These are phyloP conservation scores for Beris chalybata DNA, from an alignment of 2,888 invertebrate species.

Conservation along the genomic window DNA sequence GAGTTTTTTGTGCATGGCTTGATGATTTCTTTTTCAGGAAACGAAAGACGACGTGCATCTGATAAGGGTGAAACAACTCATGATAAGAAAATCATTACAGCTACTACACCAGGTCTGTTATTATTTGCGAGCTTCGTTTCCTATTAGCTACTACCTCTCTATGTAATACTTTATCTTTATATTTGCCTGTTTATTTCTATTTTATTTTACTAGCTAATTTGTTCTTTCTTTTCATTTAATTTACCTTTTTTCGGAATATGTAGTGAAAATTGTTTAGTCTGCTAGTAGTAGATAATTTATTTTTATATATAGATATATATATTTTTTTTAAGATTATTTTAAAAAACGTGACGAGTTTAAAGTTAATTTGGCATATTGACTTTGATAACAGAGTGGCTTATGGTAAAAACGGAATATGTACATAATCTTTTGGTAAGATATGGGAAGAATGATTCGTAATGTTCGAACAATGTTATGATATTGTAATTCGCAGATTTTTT, in stretches of 20 bases:
- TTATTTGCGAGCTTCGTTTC: constrained; percentile 41
- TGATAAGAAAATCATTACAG: constrained; percentile 57
- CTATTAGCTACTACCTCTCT: constrained; percentile 5
- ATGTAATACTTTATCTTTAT: constrained; percentile 15
- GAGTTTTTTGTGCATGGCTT: constrained; percentile 55
- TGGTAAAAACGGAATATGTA: too few species aligned
- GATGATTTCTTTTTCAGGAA: constrained; percentile 56
- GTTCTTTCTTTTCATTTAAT: constrained; percentile 24
- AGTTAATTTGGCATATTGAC: too few species aligned
- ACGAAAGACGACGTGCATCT: constrained; percentile 56
- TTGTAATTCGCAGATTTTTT: too few species aligned
- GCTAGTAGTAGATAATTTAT: constrained; percentile 8
- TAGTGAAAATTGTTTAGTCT: constrained; percentile 26
- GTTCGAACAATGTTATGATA: too few species aligned
- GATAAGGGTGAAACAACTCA: constrained; percentile 57
- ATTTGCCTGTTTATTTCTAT: constrained; percentile 34
- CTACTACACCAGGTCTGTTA: constrained; percentile 57
- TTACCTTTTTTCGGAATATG: constrained; percentile 36
- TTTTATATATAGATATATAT: too few species aligned
- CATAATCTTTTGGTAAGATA: too few species aligned
- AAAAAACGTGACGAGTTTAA: too few species aligned
- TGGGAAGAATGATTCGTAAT: too few species aligned
- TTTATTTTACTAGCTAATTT: constrained; percentile 10
- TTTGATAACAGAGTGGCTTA: too few species aligned
- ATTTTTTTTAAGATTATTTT: constrained; percentile 1